Evolutionary conservation across 2,113 vertebrate species (phyloP), one percentile per base, ranked within the genome.

Genomic region (Oxyura jamaicensis): DNA sequence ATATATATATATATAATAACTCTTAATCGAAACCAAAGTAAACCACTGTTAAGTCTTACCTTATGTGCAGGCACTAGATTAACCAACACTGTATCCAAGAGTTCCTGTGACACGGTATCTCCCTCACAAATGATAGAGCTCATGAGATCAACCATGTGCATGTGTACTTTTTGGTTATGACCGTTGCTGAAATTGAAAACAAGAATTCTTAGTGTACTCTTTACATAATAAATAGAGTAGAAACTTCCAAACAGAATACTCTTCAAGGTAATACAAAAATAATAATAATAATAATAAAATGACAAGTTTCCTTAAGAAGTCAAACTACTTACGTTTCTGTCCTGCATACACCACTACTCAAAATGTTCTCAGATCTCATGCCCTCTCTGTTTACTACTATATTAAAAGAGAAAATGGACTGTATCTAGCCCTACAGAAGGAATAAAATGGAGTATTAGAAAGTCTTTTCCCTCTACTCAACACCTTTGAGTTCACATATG

Each of bases 131-230:
- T 98, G 95, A 99, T 99, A 81, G 99, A 99, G 96, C 99, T 99
- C 99, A 99, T 99, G 63, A 99, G 98, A 97, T 99, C 99, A 95
- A 99, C 99, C 99, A 99, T 99, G 72, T 99, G 99, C 99, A 99
- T 99, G 93, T 99, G 99, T 76, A 99, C 99, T 97, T 99, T 99
- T 97, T 99, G 99, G 96, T 99, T 99, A 98, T 99, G 99, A 65
- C 99, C 99, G 1, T 99, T 99, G 97, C 99, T 99, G 97, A 94
- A 94, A 98, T 96, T 18, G 85, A 96, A 97, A 96, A 96, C 14
- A 95, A 94, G 42, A 71, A 33, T 86, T 76, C 77, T 95, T 68
- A 95, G 46, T 26, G 35, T 20, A 82, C 6, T 73, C 75, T 11
- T 75, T 17, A 26, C 22, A 63, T 29, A 29, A 83, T 41, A 41